phyloP scores from a whole-genome alignment of 1,140 invertebrate species.

The Glomeris maerens region DNA sequence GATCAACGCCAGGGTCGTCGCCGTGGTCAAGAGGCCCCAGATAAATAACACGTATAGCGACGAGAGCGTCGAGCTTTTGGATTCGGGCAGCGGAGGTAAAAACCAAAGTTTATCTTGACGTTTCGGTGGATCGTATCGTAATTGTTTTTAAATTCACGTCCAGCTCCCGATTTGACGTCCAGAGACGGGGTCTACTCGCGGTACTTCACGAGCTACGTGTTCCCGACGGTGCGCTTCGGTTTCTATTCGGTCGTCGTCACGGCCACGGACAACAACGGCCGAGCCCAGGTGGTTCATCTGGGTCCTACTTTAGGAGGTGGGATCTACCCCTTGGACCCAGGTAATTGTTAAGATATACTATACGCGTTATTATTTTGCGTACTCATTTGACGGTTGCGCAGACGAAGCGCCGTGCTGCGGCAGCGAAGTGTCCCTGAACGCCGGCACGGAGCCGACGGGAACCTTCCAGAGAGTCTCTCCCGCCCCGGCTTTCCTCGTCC shows the following conservation, averaged over 20 bases:
- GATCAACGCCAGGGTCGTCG: conserved; percentile 24
- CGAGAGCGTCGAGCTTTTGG: conserved; percentile 37
- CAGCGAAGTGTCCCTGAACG: neutral
- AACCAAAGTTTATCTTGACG: conserved; percentile 1
- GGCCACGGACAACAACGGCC: conserved; percentile 14
- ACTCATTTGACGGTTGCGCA: too few relatives aligned
- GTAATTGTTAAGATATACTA: too few relatives aligned
- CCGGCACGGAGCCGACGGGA: conserved; percentile 8
- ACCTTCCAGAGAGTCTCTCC: conserved; percentile 13
- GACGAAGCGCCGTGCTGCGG: too few relatives aligned
- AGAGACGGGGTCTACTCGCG: conserved; percentile 49
- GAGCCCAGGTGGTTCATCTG: conserved; percentile 5
- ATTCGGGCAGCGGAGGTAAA: conserved; percentile 43
- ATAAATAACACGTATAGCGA: conserved; percentile 23
- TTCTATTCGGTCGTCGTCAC: conserved; percentile 27
- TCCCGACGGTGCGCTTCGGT: conserved; percentile 30
- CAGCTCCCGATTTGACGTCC: conserved; percentile 47
- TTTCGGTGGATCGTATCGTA: conserved; percentile 6
- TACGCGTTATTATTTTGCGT: too few relatives aligned
- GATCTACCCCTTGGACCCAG: neutral
- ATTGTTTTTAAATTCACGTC: conserved; percentile 13
- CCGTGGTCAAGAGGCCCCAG: conserved; percentile 23
- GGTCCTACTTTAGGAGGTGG: neutral
- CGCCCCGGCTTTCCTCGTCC: conserved; percentile 2
- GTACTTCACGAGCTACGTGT: conserved; percentile 37